Evolutionary conservation across 2,888 invertebrate genomes (phyloP).

Genomic region (Tiliacea aurago): DNA sequence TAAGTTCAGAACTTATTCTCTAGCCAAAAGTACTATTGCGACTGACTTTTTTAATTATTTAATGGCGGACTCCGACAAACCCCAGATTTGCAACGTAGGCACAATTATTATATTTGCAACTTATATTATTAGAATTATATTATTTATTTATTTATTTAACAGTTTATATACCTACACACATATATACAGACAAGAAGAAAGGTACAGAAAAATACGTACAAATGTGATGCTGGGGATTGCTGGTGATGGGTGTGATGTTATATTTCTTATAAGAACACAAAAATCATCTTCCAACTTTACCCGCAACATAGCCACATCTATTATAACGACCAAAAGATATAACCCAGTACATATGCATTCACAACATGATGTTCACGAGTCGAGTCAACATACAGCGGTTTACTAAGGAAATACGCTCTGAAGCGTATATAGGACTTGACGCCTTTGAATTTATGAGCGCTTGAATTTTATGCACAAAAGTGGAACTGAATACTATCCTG

Average conservation of each 20-base stretch:
- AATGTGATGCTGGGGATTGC: too few species aligned
- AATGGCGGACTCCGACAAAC: not conserved
- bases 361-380: slow-evolving; percentile 69
- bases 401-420: slow-evolving; percentile 67
- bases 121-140: too few species aligned
- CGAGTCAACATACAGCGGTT: slow-evolving; percentile 66
- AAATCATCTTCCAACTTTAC: not conserved
- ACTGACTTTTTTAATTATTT: not conserved
- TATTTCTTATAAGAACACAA: not conserved
- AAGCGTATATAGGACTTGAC: slow-evolving; percentile 55
- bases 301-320: slow-evolving; percentile 38
- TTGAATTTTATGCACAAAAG: slow-evolving; percentile 63
- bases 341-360: slow-evolving; percentile 65
- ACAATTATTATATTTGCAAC: too few species aligned
- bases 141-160: too few species aligned
- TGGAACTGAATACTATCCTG: slow-evolving; percentile 52
- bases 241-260: too few species aligned
- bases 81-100: not conserved
- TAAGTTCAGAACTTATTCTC: too few species aligned
- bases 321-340: slow-evolving; percentile 47
- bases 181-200: too few species aligned
- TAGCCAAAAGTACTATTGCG: not conserved
- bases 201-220: too few species aligned
- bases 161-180: too few species aligned
- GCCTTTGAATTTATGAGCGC: slow-evolving; percentile 66